Conservation (phyloP, 2,113 vertebrate species). For the Brachyhypopomus gauderio region DNA sequence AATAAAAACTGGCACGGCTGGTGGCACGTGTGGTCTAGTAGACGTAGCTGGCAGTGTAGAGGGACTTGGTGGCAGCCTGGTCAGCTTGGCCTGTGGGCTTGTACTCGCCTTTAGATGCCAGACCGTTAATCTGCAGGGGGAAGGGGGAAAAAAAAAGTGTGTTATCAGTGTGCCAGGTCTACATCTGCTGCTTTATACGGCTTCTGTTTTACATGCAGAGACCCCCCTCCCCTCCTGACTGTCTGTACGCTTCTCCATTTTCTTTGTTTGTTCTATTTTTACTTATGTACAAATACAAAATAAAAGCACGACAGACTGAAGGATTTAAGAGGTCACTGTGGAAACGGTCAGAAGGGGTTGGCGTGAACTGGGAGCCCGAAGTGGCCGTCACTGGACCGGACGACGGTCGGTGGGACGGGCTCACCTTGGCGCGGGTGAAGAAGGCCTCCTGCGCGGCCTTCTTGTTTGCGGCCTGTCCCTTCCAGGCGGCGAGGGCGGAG, state of each 20-base stretch:
- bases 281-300: not conserved
- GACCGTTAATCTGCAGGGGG: constrained; percentile 82
- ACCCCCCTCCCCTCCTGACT: not conserved
- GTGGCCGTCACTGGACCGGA: no score
- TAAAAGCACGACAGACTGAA: not conserved
- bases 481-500: constrained; percentile 89
- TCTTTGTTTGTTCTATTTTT: not conserved
- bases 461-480: constrained; percentile 86
- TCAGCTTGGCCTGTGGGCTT: constrained; percentile 76
- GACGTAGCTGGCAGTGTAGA: constrained; percentile 87
- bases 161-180: not conserved
- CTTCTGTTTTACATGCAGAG: not conserved
- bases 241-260: not conserved
- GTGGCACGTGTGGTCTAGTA: constrained; percentile 76
- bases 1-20: not conserved
- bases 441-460: constrained; percentile 87
- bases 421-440: constrained; percentile 85
- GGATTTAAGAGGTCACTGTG: not conserved
- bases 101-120: constrained; percentile 91
- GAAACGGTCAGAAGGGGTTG: no score
- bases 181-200: not conserved
- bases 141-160: not conserved
- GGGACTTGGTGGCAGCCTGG: constrained; percentile 82
- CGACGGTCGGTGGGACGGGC: not conserved
- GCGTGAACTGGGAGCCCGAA: no score